phyloP scores from a whole-genome alignment of 2,888 invertebrate genomes.

The Plusia festucae region DNA sequence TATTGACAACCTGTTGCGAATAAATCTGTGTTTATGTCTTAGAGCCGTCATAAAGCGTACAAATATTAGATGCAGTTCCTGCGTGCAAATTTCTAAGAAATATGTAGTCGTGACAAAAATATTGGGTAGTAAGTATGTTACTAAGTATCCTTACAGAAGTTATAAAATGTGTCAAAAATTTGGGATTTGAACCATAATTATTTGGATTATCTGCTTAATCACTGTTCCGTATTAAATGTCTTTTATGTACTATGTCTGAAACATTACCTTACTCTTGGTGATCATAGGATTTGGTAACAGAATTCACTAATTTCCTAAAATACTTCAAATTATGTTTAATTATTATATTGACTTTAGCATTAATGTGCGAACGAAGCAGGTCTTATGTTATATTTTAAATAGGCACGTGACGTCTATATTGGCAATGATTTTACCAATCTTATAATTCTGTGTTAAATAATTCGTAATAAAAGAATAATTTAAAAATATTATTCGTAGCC shows the following conservation, averaged over 20 bases:
- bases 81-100: neutral
- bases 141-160: neutral
- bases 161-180: no score
- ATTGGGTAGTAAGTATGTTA: neutral
- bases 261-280: no score
- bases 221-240: no score
- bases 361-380: neutral
- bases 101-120: neutral
- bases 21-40: conserved; percentile 25
- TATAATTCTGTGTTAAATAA: neutral
- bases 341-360: neutral
- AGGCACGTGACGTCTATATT: neutral
- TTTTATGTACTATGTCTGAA: no score
- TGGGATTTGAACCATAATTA: no score
- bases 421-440: neutral
- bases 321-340: neutral
- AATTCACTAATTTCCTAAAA: neutral
- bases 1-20: conserved; percentile 38
- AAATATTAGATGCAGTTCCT: neutral
- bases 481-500: neutral
- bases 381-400: neutral
- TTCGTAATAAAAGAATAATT: neutral
- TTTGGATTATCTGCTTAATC: no score
- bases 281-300: no score
- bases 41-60: neutral